Evolutionary conservation across 2,797 vertebrate genomes (phyloP), one percentile per base, ranked within the genome.

Genomic region (Petrocephalus sullivani): DNA sequence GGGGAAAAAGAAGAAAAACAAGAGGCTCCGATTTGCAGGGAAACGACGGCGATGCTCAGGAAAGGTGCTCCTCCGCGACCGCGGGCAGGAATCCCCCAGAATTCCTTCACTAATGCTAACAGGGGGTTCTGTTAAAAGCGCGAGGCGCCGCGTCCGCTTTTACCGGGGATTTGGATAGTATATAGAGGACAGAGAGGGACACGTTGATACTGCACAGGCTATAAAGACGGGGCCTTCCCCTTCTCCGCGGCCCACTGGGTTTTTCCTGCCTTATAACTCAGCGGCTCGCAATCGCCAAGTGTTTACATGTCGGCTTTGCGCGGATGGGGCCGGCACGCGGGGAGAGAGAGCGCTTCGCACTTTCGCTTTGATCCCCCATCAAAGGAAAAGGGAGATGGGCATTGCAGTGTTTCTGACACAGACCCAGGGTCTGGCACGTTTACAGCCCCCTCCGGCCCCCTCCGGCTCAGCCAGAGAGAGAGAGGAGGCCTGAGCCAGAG

Each of bases 21-120:
- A 87, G 53, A 28, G 89, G 89, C 90, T 91, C 91, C 90, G 90
- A 82, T 28, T 91, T 90, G 91, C 89, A 86, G 92, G 86, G 61
- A 87, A 92, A 88, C 92, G 89, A 91, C 88, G 89, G 91, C 93
- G 91, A 92, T 91, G 92, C 90, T 93, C 87, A 90, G 91, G 92
- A 92, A 94, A 94, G 91, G 90, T 91, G 89, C 91, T 93, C 88
- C 91, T 90, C 57, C 89, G 90, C 87, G 91, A 90, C 92, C 92
- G n/a, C 93, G 89, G 90, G 90, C 71, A 89, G 53, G 87, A 37
- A 92, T 87, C 90, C 89, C 49, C 87, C 88, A 86, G 87, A 93
- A 93, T 92, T 92, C 90, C 90, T 92, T 90, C 89, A 86, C 88
- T 91, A 92, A 91, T 87, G 90, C 89, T 89, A 92, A 93, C 89